Conservation (phyloP, 2,113 vertebrate genomes). For the Xyliphius kryptos region DNA sequence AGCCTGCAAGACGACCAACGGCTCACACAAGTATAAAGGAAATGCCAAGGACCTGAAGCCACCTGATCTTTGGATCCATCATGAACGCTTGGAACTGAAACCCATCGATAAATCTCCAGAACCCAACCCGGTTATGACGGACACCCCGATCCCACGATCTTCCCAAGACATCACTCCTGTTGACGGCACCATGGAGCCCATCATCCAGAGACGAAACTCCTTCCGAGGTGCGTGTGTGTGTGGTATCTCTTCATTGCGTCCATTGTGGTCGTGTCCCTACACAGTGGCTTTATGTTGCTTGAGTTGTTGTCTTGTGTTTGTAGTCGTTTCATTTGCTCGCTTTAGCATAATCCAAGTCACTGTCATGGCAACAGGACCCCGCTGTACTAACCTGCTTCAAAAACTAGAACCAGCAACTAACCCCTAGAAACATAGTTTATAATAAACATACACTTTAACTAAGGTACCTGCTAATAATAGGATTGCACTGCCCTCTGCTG, state of each 20-base stretch:
- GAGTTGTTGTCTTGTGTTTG: neutral
- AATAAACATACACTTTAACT: neutral
- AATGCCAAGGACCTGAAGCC: slow-evolving; percentile 97
- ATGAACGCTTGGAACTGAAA: slow-evolving; percentile 92
- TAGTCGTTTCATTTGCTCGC: too few relatives aligned
- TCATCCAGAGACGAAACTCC: slow-evolving; percentile 91
- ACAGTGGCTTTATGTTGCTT: slow-evolving; percentile 12
- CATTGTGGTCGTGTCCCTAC: slow-evolving; percentile 6
- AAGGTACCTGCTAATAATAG: neutral
- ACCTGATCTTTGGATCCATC: slow-evolving; percentile 97
- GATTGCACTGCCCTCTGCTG: slow-evolving; percentile 32
- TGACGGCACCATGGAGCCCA: slow-evolving; percentile 78
- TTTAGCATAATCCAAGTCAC: too few relatives aligned
- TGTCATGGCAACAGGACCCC: too few relatives aligned
- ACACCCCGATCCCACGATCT: slow-evolving; percentile 90
- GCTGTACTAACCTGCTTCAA: too few relatives aligned
- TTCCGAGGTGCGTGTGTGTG: slow-evolving; percentile 74
- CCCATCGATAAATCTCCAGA: slow-evolving; percentile 96
- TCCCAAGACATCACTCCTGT: slow-evolving; percentile 94
- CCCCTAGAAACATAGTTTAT: too few relatives aligned
- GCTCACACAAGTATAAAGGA: slow-evolving; percentile 96
- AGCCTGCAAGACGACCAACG: slow-evolving; percentile 88
- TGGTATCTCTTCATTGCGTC: slow-evolving; percentile 16
- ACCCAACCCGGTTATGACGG: slow-evolving; percentile 93
- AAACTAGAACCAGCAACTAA: too few relatives aligned